Evolutionary conservation across 2,113 vertebrate genomes (phyloP), one percentile per base, ranked within the genome.

Genomic region (Oncorhynchus mykiss): DNA sequence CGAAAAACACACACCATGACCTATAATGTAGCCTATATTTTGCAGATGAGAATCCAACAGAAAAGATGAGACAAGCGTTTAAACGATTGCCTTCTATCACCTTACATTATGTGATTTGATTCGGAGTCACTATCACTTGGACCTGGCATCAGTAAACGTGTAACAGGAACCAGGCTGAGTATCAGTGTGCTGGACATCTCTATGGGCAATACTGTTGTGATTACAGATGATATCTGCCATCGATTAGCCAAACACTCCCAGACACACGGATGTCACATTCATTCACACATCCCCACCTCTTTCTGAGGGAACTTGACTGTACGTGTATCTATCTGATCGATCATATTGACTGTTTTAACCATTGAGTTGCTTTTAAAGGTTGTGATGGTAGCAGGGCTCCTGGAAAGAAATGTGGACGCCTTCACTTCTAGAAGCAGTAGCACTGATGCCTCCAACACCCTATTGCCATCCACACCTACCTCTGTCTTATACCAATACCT

Each of bases 141-240:
- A 54, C 51, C 51, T 18, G 4, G 51, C 14, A 54, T 16, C 59
- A 62, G n/a, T 16, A 22, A 62, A 62, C 7, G 5, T 45, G 20
- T n/a, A 5, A 62, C 59, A 13, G n/a, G 9, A 62, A 16, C n/a
- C 20, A 62, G 39, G 39, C 39, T 11, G 39, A 45, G 39, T 45
- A 45, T 9, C 39, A 45, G 59, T 24, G 59, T 62, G n/a, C 59
- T 60, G 59, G 59, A n/a, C 20, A 7, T 8, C 20, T 62, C 59
- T 62, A 8, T 62, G 59, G 59, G 59, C n/a, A 22, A 62, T 24
- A 62, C 87, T 88, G 88, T 90, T 91, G 90, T 87, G 87, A 84
- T 86, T 91, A 83, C 64, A 83, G 85, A 90, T 88, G 85, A 88
- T 89, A 87, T 90, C 85, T 87, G 84, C 73, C 88, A 92, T 91